phyloP scores from a whole-genome alignment of 1,140 invertebrate species.

The Heliconius nattereri region DNA sequence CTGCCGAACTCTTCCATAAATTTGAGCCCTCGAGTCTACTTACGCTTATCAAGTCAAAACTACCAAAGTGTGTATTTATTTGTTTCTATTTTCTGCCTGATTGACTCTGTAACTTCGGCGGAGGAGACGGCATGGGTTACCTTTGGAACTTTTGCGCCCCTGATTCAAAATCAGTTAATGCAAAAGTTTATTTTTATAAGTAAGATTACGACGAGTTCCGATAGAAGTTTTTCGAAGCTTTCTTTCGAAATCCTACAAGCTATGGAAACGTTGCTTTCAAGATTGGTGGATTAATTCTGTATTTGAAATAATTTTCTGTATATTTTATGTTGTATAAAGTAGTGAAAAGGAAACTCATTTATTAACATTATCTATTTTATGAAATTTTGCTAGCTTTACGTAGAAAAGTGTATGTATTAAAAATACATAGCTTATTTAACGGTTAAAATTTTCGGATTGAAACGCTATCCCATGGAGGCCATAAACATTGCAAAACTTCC shows the following conservation, averaged over 20 bases:
- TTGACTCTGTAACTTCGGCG: constrained; percentile 67
- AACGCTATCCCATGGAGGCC: constrained; percentile 67
- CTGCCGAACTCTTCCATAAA: constrained; percentile 68
- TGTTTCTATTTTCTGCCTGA: constrained; percentile 76
- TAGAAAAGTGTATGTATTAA: background rate
- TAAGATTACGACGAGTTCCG: constrained; percentile 79
- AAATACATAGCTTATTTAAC: background rate
- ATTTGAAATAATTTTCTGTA: constrained; percentile 68
- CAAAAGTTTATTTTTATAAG: constrained; percentile 83
- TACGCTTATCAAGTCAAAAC: constrained; percentile 63
- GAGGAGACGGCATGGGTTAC: constrained; percentile 60
- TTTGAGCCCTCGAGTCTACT: constrained; percentile 59
- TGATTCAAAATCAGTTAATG: constrained; percentile 81
- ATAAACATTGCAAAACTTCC: constrained; percentile 79
- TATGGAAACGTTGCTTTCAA: constrained; percentile 66
- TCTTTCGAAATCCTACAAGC: constrained; percentile 75
- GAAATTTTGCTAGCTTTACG: background rate
- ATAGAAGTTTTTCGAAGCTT: constrained; percentile 74
- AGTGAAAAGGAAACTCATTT: constrained; percentile 22
- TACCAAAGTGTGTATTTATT: constrained; percentile 76
- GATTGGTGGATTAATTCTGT: constrained; percentile 74
- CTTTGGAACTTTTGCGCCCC: constrained; percentile 65
- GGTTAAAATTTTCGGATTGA: constrained; percentile 13
- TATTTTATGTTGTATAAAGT: constrained; percentile 21
- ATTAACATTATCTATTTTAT: constrained; percentile 12